Base-by-base conservation (phyloP, 2,113 vertebrate species). In the Rhynchomys soricoides region DNA sequence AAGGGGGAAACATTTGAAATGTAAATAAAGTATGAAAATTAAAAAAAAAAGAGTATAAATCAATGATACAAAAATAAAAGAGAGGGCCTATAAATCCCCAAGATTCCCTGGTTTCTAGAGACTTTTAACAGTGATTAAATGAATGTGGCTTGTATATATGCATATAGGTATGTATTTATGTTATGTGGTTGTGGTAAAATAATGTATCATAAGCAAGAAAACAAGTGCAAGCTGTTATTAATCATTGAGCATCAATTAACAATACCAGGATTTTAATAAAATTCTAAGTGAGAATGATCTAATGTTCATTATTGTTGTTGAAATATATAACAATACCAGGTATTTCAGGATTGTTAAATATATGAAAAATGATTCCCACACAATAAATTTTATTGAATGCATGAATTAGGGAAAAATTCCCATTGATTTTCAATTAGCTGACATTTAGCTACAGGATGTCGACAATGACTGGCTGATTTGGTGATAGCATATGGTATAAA, bases 351-450 rank as follows among this genome's bases (percentile, higher is more conserved):
- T 43, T 94, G 5, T 4, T 57, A 78, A 81, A 89, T 66, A 59
- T 7, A 37, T 55, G n/a, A 92, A 95, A 52, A 40, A 68, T 79
- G 3, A 92, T 10, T 9, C 86, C 5, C 22, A 75, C 1, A 89
- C 6, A 52, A 24, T 74, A 92, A 74, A 89, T 66, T 89, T 43
- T 95, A 73, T 4, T 59, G 7, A 90, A 81, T 91, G 43, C 2
- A 22, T 89, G 15, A n/a, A 68, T 86, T 37, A 66, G 57, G 34
- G 50, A n/a, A 3, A 96, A 78, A 91, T n/a, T 11, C 3, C 15
- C 73, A 77, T 93, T 59, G 91, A 73, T 92, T 95, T 96, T 96
- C 57, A 97, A 93, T 91, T 94, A 89, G 29, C 68, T 50, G 82
- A 83, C 13, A 59, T 89, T 96, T 85, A 97, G 43, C 74, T 86